Evolutionary conservation across 1,140 invertebrate genomes (phyloP).

Genomic region (Dendroctonus ponderosae): DNA sequence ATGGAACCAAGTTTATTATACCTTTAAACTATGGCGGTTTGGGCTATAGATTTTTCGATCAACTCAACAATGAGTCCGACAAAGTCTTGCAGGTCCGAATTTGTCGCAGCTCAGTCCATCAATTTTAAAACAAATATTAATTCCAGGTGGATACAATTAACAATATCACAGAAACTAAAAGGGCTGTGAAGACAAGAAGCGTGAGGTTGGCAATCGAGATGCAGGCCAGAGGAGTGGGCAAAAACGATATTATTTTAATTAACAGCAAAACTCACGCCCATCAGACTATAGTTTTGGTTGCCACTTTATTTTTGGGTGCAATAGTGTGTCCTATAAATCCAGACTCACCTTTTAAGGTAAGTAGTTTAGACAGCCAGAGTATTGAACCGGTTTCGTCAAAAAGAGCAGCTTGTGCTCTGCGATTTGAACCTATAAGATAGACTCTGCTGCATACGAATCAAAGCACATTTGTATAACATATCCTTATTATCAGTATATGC

Average conservation of each 20-base stretch:
- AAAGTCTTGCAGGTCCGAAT: constrained; percentile 30
- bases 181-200: constrained; percentile 34
- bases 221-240: constrained; percentile 20
- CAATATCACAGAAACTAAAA: constrained; percentile 40
- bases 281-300: constrained; percentile 41
- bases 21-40: constrained; percentile 26
- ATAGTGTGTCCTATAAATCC: constrained; percentile 41
- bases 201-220: constrained; percentile 39
- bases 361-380: background rate
- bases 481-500: no score
- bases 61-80: constrained; percentile 21
- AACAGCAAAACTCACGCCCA: constrained; percentile 38
- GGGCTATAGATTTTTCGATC: constrained; percentile 23
- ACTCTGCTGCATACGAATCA: no score
- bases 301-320: constrained; percentile 38
- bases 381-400: no score
- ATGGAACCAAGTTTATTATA: constrained; percentile 15
- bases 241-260: constrained; percentile 41
- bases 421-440: no score
- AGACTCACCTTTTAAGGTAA: constrained; percentile 25
- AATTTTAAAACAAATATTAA: background rate
- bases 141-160: constrained; percentile 40
- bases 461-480: no score
- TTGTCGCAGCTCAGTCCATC: background rate
- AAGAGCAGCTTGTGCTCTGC: no score